A percentile compares a stretch with the other conserved stretches of the same genome.
These are phyloP conservation scores for Astyanax mexicanus DNA, from an alignment of 2,797 vertebrate species.

Conservation along the genomic window DNA sequence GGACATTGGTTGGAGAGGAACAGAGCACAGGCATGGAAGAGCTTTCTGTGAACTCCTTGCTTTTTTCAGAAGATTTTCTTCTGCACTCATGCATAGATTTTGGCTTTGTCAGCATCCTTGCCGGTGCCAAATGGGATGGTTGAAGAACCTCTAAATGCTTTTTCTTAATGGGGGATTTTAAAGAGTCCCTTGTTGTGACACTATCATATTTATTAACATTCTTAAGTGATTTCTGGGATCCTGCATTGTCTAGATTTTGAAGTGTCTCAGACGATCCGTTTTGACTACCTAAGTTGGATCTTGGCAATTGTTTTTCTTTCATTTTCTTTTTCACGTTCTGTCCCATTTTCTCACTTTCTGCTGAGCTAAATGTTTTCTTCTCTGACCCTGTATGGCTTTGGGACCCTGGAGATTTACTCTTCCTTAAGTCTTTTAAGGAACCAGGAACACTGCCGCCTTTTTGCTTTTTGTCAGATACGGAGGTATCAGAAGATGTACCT, in stretches of 20 bases:
- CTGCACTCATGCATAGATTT: conserved; percentile 70
- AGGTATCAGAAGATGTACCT: conserved; percentile 59
- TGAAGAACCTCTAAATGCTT: conserved; percentile 69
- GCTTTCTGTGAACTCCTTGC: conserved; percentile 63
- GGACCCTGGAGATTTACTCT: conserved; percentile 61
- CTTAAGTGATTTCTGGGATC: conserved; percentile 36
- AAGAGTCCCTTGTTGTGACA: conserved; percentile 39
- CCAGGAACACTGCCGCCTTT: conserved; percentile 51
- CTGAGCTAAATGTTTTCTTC: conserved; percentile 65
- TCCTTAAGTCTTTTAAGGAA: conserved; percentile 55
- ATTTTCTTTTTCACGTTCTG: conserved; percentile 61
- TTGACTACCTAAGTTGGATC: conserved; percentile 49
- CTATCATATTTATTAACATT: conserved; percentile 66
- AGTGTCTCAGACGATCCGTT: conserved; percentile 58
- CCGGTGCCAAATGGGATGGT: conserved; percentile 43
- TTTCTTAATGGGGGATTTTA: conserved; percentile 69
- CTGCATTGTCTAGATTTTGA: conserved; percentile 50
- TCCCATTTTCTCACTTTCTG: conserved; percentile 62
- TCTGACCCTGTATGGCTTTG: conserved; percentile 49
- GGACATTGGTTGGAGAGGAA: conserved; percentile 72
- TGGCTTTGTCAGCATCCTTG: conserved; percentile 77
- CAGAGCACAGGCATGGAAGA: conserved; percentile 68
- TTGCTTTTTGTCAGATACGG: conserved; percentile 60
- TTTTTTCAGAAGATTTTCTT: conserved; percentile 58
- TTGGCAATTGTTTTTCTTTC: conserved; percentile 56